Conservation (phyloP, 92 coral and sea anemone species). For the Palythoa grandiflora region DNA sequence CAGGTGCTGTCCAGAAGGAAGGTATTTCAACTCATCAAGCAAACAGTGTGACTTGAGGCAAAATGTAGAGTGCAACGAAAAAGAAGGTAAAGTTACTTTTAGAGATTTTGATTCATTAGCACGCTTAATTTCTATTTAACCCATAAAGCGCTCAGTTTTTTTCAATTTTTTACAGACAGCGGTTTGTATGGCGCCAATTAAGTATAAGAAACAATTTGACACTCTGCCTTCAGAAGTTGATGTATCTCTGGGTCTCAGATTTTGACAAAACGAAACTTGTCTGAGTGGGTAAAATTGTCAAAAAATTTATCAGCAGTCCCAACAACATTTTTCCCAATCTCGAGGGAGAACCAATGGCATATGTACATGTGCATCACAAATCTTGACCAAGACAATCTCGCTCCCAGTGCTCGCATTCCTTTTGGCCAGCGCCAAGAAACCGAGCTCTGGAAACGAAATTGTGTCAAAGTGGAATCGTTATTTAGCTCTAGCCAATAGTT, state of each 20-base stretch:
- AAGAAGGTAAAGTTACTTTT: neutral
- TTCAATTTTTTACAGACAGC: neutral
- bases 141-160: neutral
- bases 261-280: too few relatives aligned
- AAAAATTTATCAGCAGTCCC: too few relatives aligned
- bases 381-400: neutral
- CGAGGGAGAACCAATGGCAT: too few relatives aligned
- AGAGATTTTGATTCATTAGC: neutral
- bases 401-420: too few relatives aligned
- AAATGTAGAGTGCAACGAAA: neutral
- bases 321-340: too few relatives aligned
- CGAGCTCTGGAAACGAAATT: neutral
- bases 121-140: neutral
- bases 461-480: neutral
- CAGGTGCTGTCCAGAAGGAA: constrained; percentile 9
- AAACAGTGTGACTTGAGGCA: neutral
- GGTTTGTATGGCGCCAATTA: too few relatives aligned
- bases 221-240: too few relatives aligned
- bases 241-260: too few relatives aligned
- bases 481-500: neutral
- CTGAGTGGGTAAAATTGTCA: too few relatives aligned
- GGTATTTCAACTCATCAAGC: neutral
- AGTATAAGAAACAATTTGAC: too few relatives aligned
- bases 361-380: too few relatives aligned
- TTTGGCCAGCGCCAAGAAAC: too few relatives aligned